These are phyloP conservation scores for Triops cancriformis DNA, from an alignment of 1,140 invertebrate genomes.

Conservation along the genomic window DNA sequence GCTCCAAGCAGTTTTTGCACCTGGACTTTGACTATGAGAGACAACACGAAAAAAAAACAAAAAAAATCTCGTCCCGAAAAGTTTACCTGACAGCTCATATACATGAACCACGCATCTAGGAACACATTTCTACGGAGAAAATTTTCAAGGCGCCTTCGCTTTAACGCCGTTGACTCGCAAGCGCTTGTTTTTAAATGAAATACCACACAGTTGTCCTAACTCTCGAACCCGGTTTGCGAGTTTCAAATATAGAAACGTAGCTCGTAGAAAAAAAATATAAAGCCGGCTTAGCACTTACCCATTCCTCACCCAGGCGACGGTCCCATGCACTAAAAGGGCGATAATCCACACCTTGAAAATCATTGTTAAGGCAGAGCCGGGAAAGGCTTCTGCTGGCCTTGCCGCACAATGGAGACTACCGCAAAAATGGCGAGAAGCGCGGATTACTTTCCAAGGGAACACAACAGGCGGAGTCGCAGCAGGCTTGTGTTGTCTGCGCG, in stretches of 20 bases:
- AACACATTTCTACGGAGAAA: not conserved
- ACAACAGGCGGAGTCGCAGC: slow-evolving; percentile 11
- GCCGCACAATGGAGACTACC: slow-evolving; percentile 12
- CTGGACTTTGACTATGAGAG: not conserved
- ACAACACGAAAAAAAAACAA: not conserved
- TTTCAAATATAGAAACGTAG: too few relatives aligned
- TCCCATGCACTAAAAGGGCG: not conserved
- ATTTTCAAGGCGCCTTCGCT: not conserved
- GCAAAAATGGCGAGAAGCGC: slow-evolving; percentile 4
- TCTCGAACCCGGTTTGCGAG: too few relatives aligned
- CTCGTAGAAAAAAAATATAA: not conserved
- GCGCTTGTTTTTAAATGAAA: not conserved
- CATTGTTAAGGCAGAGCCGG: not conserved
- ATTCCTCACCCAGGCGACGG: not conserved
- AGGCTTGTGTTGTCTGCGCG: not conserved
- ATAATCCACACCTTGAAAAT: slow-evolving; percentile 6
- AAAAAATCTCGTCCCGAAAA: not conserved
- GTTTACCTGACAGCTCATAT: not conserved
- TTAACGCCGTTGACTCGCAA: not conserved
- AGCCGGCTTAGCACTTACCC: not conserved
- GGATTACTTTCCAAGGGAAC: not conserved
- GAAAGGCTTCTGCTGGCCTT: slow-evolving; percentile 4
- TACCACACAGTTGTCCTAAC: too few relatives aligned
- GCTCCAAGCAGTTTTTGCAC: not conserved
- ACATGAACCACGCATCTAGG: not conserved